Percentiles rank a stretch among this genome's conserved stretches.
Conservation (phyloP, 2,797 vertebrate genomes). For the Rhadinocentrus ornatus region DNA sequence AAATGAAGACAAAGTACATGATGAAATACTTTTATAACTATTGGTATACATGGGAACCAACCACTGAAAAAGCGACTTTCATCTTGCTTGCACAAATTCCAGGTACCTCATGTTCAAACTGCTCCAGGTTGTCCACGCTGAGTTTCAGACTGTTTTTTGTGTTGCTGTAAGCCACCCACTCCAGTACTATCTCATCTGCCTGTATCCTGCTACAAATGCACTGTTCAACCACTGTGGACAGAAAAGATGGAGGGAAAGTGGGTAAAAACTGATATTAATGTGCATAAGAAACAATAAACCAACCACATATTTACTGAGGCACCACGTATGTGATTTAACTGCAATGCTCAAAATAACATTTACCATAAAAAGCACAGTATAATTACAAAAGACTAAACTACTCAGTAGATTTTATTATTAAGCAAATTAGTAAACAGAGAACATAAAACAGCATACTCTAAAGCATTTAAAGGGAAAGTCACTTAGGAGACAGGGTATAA, state of each 20-base stretch:
- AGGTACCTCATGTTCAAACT: slow-evolving; percentile 90
- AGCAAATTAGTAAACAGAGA: background rate
- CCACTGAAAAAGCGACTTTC: background rate
- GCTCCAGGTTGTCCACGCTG: slow-evolving; percentile 73
- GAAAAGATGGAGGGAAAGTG: background rate
- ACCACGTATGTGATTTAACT: background rate
- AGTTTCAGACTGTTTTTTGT: slow-evolving; percentile 78
- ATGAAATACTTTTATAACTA: background rate
- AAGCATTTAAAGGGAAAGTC: background rate
- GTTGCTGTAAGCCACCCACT: slow-evolving; percentile 89
- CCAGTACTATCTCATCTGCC: slow-evolving; percentile 76
- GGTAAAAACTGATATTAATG: background rate
- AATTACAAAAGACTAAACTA: background rate
- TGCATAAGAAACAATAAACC: background rate
- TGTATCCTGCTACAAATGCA: slow-evolving; percentile 82
- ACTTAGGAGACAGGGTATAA: background rate
- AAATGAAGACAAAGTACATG: background rate
- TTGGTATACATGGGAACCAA: background rate
- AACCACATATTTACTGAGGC: background rate
- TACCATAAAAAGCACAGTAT: too few species aligned
- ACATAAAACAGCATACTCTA: too few species aligned
- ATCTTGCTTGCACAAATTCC: background rate
- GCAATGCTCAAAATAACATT: background rate
- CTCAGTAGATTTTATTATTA: background rate
- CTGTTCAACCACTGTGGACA: slow-evolving; percentile 88